phyloP scores from a whole-genome alignment of 2,888 invertebrate species.

The Metellina segmentata region DNA sequence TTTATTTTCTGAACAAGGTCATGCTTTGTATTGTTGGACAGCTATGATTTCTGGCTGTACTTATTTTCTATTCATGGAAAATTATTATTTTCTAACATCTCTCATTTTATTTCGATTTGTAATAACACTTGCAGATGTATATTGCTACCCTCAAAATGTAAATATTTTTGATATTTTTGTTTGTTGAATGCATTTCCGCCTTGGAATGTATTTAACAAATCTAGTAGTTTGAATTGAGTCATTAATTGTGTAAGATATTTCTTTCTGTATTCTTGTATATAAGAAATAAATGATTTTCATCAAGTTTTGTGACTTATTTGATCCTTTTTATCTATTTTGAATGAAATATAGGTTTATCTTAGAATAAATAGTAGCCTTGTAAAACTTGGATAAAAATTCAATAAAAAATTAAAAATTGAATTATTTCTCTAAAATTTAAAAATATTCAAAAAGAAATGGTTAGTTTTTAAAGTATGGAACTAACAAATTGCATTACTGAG shows the following conservation, averaged over 20 bases:
- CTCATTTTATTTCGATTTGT: background rate
- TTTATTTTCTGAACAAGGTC: background rate
- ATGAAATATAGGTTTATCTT: too few species aligned
- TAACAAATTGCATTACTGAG: too few species aligned
- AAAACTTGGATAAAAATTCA: too few species aligned
- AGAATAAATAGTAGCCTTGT: too few species aligned
- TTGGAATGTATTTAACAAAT: conserved; percentile 43
- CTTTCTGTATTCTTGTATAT: conserved; percentile 60
- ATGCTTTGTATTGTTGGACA: background rate
- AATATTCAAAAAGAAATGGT: too few species aligned
- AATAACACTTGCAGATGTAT: conserved; percentile 41
- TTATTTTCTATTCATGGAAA: too few species aligned
- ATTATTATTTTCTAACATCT: background rate
- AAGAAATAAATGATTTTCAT: conserved; percentile 25
- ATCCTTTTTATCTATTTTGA: too few species aligned
- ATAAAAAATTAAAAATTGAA: too few species aligned
- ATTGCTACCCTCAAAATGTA: conserved; percentile 39
- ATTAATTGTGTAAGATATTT: conserved; percentile 59
- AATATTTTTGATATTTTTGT: conserved; percentile 58
- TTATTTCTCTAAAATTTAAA: too few species aligned
- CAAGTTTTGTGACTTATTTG: too few species aligned
- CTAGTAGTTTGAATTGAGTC: conserved; percentile 28
- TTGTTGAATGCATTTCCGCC: conserved; percentile 32
- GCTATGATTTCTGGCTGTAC: background rate
- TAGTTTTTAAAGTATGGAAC: too few species aligned